Evolutionary conservation across 2,113 vertebrate genomes (phyloP), one percentile per base, ranked within the genome.

Genomic region (Brachirus orientalis): DNA sequence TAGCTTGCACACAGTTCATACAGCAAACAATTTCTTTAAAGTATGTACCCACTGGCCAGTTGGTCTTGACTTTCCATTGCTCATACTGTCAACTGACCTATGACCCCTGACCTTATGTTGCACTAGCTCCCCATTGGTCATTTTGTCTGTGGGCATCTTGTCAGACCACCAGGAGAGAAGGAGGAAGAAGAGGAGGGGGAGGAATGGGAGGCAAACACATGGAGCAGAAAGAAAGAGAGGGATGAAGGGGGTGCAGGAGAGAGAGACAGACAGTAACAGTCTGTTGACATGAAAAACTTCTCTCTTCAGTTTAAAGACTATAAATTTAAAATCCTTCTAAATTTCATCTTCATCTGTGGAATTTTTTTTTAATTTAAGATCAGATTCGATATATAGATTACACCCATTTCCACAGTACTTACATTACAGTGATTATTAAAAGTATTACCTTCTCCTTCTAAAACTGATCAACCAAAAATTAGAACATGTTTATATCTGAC

Each of bases 81-180:
- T 83, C 82, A 74, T 46, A 64, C 69, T 75, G 77, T 58, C 66
- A 38, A 8, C 38, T 69, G 85, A 85, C 85, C 87, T 78, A 3
- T 76, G 84, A 80, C 82, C 71, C 72, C 68, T 80, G 81, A 90
- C 86, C 87, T 89, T 74, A 72, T 64, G 78, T 46, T 88, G 73
- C 87, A 71, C 82, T 37, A 38, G 62, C 71, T 69, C 59, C 77
- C 6, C 37, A 86, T 81, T 88, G 86, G 87, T 13, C 59, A 33
- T 61, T 75, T 72, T 61, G 70, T 78, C 64, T 20, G 20, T 8
- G 77, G 76, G 66, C 72, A 40, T 51, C 63, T 69, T 3, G 2
- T 52, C 20, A 33, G 89, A 88, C 87, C 86, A 89, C 89, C 89
- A 63, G 40, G 71, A 50, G 63, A 71, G 74, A 28, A 61, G 37